Percentiles rank a stretch among this genome's conserved stretches.
Evolutionary conservation across 2,113 vertebrate genomes (phyloP).

Genomic region (Corythoichthys haematopterus): DNA sequence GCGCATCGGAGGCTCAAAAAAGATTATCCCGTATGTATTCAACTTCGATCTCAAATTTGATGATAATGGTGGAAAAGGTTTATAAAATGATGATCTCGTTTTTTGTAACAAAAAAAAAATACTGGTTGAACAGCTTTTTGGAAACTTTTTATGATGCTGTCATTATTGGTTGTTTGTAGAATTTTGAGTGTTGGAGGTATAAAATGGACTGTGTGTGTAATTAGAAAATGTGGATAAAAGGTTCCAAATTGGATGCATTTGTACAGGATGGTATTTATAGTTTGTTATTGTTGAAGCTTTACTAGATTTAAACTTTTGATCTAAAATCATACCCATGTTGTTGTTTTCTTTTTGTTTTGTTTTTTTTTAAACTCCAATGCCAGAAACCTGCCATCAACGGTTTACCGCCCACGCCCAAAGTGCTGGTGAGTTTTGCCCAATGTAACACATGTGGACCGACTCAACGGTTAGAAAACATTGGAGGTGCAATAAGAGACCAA

Average conservation of each 20-base stretch:
- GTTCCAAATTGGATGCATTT: neutral
- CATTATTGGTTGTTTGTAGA: no score
- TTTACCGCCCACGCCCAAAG: constrained; percentile 95
- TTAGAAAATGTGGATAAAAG: no score
- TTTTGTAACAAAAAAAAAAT: no score
- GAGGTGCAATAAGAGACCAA: no score
- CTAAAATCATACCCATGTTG: constrained; percentile 17
- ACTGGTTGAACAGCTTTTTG: no score
- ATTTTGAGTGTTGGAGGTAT: no score
- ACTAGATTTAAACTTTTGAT: constrained; percentile 5
- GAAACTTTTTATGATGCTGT: no score
- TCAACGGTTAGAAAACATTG: no score
- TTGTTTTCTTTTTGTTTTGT: constrained; percentile 13
- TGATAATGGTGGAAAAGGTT: neutral
- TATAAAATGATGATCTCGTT: no score
- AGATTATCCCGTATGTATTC: constrained; percentile 86
- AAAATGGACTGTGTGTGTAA: no score
- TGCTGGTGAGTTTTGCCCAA: constrained; percentile 81
- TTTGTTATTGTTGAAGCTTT: constrained; percentile 25
- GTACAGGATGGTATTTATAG: neutral
- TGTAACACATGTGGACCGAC: no score
- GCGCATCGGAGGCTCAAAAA: constrained; percentile 86
- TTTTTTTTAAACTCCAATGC: constrained; percentile 3
- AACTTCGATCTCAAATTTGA: constrained; percentile 25
- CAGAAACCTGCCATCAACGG: constrained; percentile 96